Conservation (phyloP, 1,140 invertebrate species). For the Thrips palmi region DNA sequence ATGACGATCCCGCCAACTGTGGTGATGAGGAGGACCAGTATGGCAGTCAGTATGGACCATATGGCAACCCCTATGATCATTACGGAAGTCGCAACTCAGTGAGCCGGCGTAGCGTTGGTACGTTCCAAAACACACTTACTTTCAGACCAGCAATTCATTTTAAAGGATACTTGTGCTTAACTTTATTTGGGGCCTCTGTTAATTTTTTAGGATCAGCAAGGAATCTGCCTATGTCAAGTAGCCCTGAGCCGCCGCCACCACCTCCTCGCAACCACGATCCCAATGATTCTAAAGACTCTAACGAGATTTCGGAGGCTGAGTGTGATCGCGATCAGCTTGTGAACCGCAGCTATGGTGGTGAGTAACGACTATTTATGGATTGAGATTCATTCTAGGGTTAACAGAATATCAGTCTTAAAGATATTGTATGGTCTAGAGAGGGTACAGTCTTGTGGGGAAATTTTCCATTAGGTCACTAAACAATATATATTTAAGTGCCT, state of each 20-base stretch:
- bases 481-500: too few relatives aligned
- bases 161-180: not conserved
- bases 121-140: constrained; percentile 9
- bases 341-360: constrained; percentile 53
- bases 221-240: constrained; percentile 38
- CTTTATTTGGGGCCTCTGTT: not conserved
- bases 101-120: constrained; percentile 38
- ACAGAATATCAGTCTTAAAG: not conserved
- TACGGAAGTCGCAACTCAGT: constrained; percentile 67
- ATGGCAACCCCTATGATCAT: constrained; percentile 68
- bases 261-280: constrained; percentile 53
- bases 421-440: too few relatives aligned
- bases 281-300: constrained; percentile 80
- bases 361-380: constrained; percentile 21
- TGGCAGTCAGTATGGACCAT: constrained; percentile 59
- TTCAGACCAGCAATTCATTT: not conserved
- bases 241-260: constrained; percentile 65
- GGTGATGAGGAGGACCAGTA: constrained; percentile 78
- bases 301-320: constrained; percentile 83
- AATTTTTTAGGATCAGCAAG: constrained; percentile 37
- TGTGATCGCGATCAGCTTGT: constrained; percentile 65
- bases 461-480: too few relatives aligned
- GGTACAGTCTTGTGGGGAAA: too few relatives aligned
- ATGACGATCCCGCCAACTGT: constrained; percentile 81
- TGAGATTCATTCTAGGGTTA: not conserved